Base-by-base conservation (phyloP, 2,888 invertebrate genomes). In the Tipula helvola region DNA sequence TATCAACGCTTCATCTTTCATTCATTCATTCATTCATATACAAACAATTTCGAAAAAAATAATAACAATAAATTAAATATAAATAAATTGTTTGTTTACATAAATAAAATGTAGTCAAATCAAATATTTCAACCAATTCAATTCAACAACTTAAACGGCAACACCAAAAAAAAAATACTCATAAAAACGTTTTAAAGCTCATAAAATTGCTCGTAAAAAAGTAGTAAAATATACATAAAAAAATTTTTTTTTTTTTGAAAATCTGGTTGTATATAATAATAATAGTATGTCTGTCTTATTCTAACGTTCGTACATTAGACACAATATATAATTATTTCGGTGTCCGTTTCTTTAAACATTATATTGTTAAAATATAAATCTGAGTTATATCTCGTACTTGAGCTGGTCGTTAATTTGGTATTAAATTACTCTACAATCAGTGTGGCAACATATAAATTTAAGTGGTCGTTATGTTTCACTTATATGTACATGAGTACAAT, bases 161-260 rank as follows among this genome's bases (percentile, higher is more conserved):
- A 36, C 36, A 36, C 36, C 84, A 84, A 84, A 83, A 83, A 36
- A 18, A 36, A n/a, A 41, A 84, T 36, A 84, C 83, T 39, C 42
- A 85, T 71, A 71, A 71, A 85, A 85, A 42, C 85, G 85, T 85
- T 85, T 85, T 85, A 85, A 85, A 85, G 42, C 85, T 85, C 85
- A 18, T 85, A 85, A 85, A 85, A 85, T 85, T 85, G 85, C 85
- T 85, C 85, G 85, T 85, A 85, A 85, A 85, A 85, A 85, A 85
- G 85, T 85, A 85, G 85, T 85, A 85, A 85, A 85, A 85, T 18
- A 85, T 18, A 85, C 39, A 85, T 42, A 85, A 42, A 85, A 42
- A 85, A 18, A 18, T 85, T 71, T 71, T 71, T 71, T 18, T 71
- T 28, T 71, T 28, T 71, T 28, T 1, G 16, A 52, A 71, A 71